Conservation (phyloP, 2,888 invertebrate species). For the Xanthorhoe spadicearia region DNA sequence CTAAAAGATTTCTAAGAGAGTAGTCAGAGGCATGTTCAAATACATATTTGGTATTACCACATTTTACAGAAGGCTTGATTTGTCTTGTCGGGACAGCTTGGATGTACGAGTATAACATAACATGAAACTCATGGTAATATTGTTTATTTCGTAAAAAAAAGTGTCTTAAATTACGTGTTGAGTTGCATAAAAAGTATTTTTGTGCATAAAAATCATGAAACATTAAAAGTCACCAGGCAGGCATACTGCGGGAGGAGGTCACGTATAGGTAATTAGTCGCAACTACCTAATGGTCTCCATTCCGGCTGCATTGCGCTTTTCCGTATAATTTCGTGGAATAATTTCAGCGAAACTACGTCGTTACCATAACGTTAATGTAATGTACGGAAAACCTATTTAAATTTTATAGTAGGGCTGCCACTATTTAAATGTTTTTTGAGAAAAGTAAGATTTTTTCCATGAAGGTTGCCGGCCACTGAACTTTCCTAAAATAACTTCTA, state of each 20-base stretch:
- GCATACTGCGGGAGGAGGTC: conserved; percentile 36
- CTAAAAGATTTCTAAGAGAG: no score
- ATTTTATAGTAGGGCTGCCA: conserved; percentile 9
- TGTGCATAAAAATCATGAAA: conserved; percentile 4
- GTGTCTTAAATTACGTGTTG: neutral
- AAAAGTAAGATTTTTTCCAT: neutral
- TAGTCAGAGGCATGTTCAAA: no score
- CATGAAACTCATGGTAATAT: no score
- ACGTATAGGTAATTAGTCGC: conserved; percentile 44
- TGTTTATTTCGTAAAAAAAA: no score
- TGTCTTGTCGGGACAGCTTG: no score
- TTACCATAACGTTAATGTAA: conserved; percentile 34
- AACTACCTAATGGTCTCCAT: conserved; percentile 38
- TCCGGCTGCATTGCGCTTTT: conserved; percentile 38
- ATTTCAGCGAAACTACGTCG: conserved; percentile 36
- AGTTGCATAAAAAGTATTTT: neutral
- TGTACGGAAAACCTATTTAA: conserved; percentile 28
- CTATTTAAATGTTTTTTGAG: neutral
- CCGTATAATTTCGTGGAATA: conserved; percentile 35
- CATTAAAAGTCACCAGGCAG: conserved; percentile 29
- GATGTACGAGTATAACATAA: no score
- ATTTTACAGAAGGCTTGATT: no score
- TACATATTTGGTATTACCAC: no score
- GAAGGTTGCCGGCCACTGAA: neutral
- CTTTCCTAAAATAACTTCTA: neutral